Conservation (phyloP, 2,888 invertebrate genomes). For the Ennomos erosarius region DNA sequence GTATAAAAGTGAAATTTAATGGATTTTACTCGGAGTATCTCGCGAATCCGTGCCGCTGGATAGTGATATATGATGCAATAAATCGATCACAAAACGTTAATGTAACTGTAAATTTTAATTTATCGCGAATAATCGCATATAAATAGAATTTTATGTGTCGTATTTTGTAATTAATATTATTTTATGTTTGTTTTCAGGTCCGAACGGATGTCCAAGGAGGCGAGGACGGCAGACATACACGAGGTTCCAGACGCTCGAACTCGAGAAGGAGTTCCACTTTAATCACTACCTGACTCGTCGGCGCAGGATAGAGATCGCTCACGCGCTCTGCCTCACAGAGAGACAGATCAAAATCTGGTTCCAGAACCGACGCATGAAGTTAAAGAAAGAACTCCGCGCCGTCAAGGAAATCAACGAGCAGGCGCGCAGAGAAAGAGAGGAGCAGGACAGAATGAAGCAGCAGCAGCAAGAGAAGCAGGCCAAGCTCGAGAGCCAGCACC, state of each 20-base stretch:
- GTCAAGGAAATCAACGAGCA: slow-evolving; percentile 98
- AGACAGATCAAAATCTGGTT: slow-evolving; percentile 99
- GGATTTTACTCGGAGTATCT: slow-evolving; percentile 67
- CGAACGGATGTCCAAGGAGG: slow-evolving; percentile 97
- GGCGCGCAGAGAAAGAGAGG: slow-evolving; percentile 95
- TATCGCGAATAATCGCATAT: slow-evolving; percentile 45
- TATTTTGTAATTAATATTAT: slow-evolving; percentile 32
- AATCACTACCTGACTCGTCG: slow-evolving; percentile 98
- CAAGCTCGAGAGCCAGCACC: slow-evolving; percentile 90
- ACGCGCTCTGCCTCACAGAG: slow-evolving; percentile 97
- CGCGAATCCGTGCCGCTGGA: slow-evolving; percentile 64
- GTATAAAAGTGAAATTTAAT: slow-evolving; percentile 83
- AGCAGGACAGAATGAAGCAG: slow-evolving; percentile 96
- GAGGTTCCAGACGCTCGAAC: slow-evolving; percentile 98
- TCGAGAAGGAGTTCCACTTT: slow-evolving; percentile 99
- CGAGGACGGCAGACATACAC: slow-evolving; percentile 99
- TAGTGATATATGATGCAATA: slow-evolving; percentile 75
- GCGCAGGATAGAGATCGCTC: slow-evolving; percentile 98
- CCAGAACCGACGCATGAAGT: slow-evolving; percentile 98
- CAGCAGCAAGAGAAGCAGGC: slow-evolving; percentile 95
- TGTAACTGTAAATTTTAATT: slow-evolving; percentile 58
- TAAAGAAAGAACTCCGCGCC: slow-evolving; percentile 97
- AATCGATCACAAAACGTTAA: slow-evolving; percentile 66
- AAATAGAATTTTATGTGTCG: slow-evolving; percentile 41
- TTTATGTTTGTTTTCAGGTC: slow-evolving; percentile 89